These are phyloP conservation scores for Diachrysia chrysitis DNA, from an alignment of 2,888 invertebrate species.

Conservation along the genomic window DNA sequence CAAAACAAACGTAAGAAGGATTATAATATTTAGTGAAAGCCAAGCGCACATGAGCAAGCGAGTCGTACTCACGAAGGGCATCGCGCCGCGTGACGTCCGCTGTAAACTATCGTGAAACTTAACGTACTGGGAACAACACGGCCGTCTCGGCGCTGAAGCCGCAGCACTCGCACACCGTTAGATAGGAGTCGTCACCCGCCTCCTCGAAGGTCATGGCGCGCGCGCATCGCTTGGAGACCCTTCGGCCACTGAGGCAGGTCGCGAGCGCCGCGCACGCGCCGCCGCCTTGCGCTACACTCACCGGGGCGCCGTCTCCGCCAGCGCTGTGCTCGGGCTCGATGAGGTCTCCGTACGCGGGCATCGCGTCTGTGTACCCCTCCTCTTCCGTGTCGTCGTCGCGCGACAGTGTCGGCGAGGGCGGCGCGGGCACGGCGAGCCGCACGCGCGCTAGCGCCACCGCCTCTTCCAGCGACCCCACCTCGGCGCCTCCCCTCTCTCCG, in stretches of 20 bases:
- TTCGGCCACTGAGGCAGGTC: slow-evolving; percentile 73
- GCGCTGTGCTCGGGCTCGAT: slow-evolving; percentile 80
- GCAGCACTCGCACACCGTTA: slow-evolving; percentile 88
- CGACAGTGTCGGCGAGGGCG: slow-evolving; percentile 79
- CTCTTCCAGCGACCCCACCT: slow-evolving; percentile 87
- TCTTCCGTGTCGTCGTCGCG: slow-evolving; percentile 83
- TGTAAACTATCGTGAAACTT: slow-evolving; percentile 84
- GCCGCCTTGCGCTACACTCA: slow-evolving; percentile 69
- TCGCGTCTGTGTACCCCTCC: slow-evolving; percentile 84
- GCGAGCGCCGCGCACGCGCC: slow-evolving; percentile 54
- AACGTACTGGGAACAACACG: slow-evolving; percentile 87
- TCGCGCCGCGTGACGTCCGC: slow-evolving; percentile 76
- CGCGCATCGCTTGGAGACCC: slow-evolving; percentile 83
- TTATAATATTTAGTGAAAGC: slow-evolving; percentile 54
- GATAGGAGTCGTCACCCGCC: slow-evolving; percentile 84
- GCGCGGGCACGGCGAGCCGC: slow-evolving; percentile 81
- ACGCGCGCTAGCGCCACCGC: slow-evolving; percentile 85
- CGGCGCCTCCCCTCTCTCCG: slow-evolving; percentile 78
- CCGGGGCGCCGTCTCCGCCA: slow-evolving; percentile 75
- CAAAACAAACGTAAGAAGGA: slow-evolving; percentile 51
- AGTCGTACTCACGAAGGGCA: slow-evolving; percentile 87
- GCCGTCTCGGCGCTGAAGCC: slow-evolving; percentile 88
- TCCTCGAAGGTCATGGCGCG: slow-evolving; percentile 88
- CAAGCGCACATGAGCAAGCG: slow-evolving; percentile 75
- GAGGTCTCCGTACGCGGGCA: slow-evolving; percentile 89